Percentiles rank a stretch among this genome's conserved stretches.
These are phyloP conservation scores for Euspilapteryx auroguttella DNA, from an alignment of 2,888 invertebrate species.

Conservation along the genomic window DNA sequence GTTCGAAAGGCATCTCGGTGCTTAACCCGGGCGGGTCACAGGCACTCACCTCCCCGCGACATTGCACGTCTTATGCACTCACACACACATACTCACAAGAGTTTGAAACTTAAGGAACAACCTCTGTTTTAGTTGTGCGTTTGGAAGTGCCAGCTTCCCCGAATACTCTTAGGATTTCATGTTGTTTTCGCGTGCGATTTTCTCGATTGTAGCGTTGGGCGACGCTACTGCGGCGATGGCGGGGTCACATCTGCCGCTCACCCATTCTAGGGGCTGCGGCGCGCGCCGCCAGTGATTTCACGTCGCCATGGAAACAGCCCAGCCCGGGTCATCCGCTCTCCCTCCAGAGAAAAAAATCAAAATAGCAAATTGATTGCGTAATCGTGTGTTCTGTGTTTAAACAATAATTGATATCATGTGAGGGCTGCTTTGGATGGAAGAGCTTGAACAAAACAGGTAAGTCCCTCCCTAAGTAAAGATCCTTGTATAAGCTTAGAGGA, in stretches of 20 bases:
- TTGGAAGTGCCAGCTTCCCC: too few species aligned
- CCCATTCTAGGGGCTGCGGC: slow-evolving; percentile 41
- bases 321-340: slow-evolving; percentile 42
- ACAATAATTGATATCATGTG: not conserved
- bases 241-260: slow-evolving; percentile 33
- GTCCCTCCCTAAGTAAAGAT: too few species aligned
- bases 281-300: slow-evolving; percentile 52
- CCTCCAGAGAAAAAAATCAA: slow-evolving; percentile 41
- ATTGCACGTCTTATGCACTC: slow-evolving; percentile 33
- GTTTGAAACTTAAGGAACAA: slow-evolving; percentile 14
- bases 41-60: slow-evolving; percentile 26
- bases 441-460: too few species aligned
- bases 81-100: slow-evolving; percentile 30
- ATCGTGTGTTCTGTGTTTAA: slow-evolving; percentile 19
- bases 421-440: too few species aligned
- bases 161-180: too few species aligned
- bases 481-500: too few species aligned
- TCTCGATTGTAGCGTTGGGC: too few species aligned
- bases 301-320: slow-evolving; percentile 43
- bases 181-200: slow-evolving; percentile 19
- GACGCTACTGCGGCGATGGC: slow-evolving; percentile 38
- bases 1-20: slow-evolving; percentile 43
- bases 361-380: slow-evolving; percentile 57
- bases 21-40: slow-evolving; percentile 35
- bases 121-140: slow-evolving; percentile 17